Evolutionary conservation across 2,113 vertebrate species (phyloP).

Genomic region (Myrmecobius fasciatus): DNA sequence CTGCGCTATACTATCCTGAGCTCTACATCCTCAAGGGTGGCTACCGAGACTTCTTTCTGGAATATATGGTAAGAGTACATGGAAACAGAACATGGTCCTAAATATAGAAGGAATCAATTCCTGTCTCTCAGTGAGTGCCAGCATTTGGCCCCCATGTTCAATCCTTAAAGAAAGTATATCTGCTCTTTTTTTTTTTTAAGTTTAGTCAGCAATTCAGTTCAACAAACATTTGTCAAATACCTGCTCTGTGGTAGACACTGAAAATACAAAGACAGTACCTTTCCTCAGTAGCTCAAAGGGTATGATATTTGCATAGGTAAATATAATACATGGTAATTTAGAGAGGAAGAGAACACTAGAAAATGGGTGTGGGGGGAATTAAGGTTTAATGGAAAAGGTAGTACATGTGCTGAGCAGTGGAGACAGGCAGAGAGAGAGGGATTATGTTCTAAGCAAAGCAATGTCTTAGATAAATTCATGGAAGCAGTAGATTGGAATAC

Average conservation of each 20-base stretch:
- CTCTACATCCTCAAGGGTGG: conserved; percentile 85
- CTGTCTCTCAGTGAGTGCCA: not conserved
- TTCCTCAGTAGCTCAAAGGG: not conserved
- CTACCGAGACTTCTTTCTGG: conserved; percentile 84
- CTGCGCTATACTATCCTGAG: conserved; percentile 83
- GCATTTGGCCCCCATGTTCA: not conserved
- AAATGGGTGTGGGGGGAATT: not conserved
- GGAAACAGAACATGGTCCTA: not conserved
- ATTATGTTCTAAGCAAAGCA: not conserved
- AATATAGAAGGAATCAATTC: not conserved
- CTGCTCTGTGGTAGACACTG: not conserved
- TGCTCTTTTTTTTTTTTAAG: not conserved
- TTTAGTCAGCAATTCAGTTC: not conserved
- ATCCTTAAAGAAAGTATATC: conserved; percentile 14
- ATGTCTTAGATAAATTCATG: not conserved
- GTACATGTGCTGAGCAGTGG: not conserved
- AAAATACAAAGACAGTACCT: not conserved
- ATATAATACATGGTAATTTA: not conserved
- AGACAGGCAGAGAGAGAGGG: not conserved
- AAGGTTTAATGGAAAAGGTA: not conserved
- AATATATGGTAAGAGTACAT: conserved; percentile 77
- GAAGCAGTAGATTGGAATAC: not conserved
- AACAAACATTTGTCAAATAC: not conserved
- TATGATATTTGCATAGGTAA: not conserved
- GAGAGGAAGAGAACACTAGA: not conserved